Evolutionary conservation across 1,140 invertebrate genomes (phyloP).

Genomic region (Eurosta solidaginis): DNA sequence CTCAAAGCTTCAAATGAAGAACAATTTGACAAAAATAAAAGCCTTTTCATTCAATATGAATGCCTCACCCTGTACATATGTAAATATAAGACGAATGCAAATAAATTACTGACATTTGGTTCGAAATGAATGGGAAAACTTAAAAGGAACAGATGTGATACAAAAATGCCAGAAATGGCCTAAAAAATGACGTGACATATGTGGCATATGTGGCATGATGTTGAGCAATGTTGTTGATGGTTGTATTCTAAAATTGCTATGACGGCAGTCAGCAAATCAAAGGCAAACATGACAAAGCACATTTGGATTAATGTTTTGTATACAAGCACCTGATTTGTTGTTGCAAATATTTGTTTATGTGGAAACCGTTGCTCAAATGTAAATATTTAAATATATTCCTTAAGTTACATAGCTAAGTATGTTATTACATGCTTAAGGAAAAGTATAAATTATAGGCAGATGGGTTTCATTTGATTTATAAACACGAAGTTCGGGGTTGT

Average conservation of each 20-base stretch:
- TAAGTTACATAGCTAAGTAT: too few species aligned
- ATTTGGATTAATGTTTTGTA: background rate
- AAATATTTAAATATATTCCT: too few species aligned
- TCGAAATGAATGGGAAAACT: slow-evolving; percentile 10
- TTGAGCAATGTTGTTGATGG: background rate
- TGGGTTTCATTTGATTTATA: background rate
- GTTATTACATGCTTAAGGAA: too few species aligned
- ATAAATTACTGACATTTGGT: slow-evolving; percentile 2
- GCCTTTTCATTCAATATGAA: too few species aligned
- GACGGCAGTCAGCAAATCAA: background rate
- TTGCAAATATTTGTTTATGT: slow-evolving; percentile 8
- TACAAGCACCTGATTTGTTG: background rate
- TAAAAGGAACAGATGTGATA: background rate
- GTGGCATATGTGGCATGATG: background rate
- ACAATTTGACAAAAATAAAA: too few species aligned
- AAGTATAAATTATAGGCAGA: background rate
- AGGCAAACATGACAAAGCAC: background rate
- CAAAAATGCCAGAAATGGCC: background rate
- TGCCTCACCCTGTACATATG: background rate
- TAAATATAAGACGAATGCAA: background rate
- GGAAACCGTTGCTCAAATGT: background rate
- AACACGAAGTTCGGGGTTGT: background rate
- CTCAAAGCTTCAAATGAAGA: too few species aligned
- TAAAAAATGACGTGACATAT: background rate
- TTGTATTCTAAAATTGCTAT: background rate